Evolutionary conservation across 2,113 vertebrate species (phyloP).

Genomic region (Mus pahari): DNA sequence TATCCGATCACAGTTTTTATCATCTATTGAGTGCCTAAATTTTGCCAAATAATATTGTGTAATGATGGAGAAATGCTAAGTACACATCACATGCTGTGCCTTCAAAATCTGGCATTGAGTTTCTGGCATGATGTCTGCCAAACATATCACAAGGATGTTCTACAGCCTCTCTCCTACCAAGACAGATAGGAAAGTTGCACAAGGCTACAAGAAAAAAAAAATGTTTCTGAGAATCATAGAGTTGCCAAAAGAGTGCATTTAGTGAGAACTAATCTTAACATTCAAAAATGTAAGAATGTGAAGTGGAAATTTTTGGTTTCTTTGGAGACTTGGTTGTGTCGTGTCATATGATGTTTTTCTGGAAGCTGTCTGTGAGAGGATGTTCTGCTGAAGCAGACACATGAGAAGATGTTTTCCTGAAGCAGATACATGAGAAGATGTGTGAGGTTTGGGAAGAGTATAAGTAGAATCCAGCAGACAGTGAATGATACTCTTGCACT

Average conservation of each 20-base stretch:
- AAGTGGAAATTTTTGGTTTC: background rate
- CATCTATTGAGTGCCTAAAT: background rate
- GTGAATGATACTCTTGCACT: too few species aligned
- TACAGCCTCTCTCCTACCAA: background rate
- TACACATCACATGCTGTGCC: background rate
- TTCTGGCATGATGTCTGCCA: background rate
- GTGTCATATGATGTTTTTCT: too few species aligned
- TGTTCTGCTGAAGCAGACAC: too few species aligned
- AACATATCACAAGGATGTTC: background rate
- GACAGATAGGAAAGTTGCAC: background rate
- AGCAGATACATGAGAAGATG: too few species aligned
- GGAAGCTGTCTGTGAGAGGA: too few species aligned
- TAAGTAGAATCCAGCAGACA: too few species aligned
- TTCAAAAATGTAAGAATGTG: background rate
- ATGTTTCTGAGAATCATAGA: background rate
- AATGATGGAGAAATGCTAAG: background rate
- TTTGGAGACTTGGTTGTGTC: too few species aligned
- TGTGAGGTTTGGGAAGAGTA: too few species aligned
- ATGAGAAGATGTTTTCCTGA: too few species aligned
- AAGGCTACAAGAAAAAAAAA: slow-evolving; percentile 1
- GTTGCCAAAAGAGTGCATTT: background rate
- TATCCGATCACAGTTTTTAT: background rate
- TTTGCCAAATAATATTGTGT: background rate
- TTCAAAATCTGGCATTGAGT: background rate
- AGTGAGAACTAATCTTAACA: slow-evolving; percentile 17